phyloP scores from a whole-genome alignment of 1,140 invertebrate genomes.

The Plutomurus gul region DNA sequence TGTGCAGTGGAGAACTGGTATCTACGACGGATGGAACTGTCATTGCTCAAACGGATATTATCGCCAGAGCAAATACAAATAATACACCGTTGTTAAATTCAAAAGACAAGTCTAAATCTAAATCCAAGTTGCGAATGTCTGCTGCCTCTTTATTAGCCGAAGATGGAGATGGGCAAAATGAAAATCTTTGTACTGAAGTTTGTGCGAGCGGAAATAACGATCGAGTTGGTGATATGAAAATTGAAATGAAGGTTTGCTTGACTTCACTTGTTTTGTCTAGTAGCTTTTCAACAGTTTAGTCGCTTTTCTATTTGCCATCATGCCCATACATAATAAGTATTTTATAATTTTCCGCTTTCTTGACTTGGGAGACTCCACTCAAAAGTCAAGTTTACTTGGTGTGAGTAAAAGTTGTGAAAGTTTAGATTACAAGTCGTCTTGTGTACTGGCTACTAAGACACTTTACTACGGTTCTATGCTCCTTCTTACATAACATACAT shows the following conservation, averaged over 20 bases:
- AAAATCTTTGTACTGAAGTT: background rate
- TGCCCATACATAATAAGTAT: no score
- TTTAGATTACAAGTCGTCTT: no score
- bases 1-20: slow-evolving; percentile 47
- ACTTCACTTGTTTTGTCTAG: no score
- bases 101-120: background rate
- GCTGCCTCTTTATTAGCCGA: background rate
- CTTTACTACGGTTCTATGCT: no score
- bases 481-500: no score
- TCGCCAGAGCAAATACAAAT: background rate
- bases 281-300: no score
- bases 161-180: background rate
- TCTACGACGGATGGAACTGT: slow-evolving; percentile 47
- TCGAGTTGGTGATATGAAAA: background rate
- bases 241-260: slow-evolving; percentile 4
- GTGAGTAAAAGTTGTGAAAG: no score
- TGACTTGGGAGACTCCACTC: no score
- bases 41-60: slow-evolving; percentile 29
- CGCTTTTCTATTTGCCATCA: background rate
- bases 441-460: no score
- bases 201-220: background rate
- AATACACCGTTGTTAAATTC: background rate
- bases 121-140: background rate
- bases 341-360: no score
- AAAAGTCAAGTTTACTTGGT: no score